Percentiles rank a stretch among this genome's conserved stretches.
These are phyloP conservation scores for Stomorhina lunata DNA, from an alignment of 2,888 invertebrate species.

Conservation along the genomic window DNA sequence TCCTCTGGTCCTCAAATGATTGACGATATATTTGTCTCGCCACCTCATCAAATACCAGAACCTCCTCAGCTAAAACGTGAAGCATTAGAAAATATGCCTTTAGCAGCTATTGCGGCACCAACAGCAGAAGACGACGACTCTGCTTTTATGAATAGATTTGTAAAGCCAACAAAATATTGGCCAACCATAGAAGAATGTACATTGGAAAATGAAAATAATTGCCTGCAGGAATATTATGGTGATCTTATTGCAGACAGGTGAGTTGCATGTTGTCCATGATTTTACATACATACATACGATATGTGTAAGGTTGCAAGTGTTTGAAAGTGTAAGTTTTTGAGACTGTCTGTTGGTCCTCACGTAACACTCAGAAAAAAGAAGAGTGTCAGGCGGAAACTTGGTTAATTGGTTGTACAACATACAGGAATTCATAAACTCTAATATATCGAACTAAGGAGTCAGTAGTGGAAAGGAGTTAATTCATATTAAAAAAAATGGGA, in stretches of 20 bases:
- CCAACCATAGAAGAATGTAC: conserved; percentile 71
- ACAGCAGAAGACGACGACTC: conserved; percentile 33
- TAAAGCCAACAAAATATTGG: conserved; percentile 73
- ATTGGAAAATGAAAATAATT: conserved; percentile 69
- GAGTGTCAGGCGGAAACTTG: conserved; percentile 31
- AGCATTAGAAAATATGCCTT: conserved; percentile 36
- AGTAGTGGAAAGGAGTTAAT: conserved; percentile 1
- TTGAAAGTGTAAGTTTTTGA: background rate
- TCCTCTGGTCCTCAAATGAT: conserved; percentile 35
- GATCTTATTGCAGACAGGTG: conserved; percentile 73
- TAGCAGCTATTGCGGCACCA: background rate
- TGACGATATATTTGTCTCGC: conserved; percentile 47
- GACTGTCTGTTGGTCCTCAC: background rate
- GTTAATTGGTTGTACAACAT: conserved; percentile 49
- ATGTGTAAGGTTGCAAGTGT: background rate
- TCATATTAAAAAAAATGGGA: too few relatives aligned
- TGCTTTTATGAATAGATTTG: conserved; percentile 68
- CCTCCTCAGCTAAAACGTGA: conserved; percentile 15
- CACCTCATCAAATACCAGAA: conserved; percentile 25
- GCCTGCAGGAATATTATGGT: conserved; percentile 72
- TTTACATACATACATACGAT: background rate
- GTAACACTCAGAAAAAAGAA: conserved; percentile 1
- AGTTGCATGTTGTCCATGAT: conserved; percentile 58
- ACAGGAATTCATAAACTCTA: conserved; percentile 27
- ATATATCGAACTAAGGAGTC: background rate